phyloP scores from a whole-genome alignment of 2,113 vertebrate genomes.

The Bambusicola thoracicus region DNA sequence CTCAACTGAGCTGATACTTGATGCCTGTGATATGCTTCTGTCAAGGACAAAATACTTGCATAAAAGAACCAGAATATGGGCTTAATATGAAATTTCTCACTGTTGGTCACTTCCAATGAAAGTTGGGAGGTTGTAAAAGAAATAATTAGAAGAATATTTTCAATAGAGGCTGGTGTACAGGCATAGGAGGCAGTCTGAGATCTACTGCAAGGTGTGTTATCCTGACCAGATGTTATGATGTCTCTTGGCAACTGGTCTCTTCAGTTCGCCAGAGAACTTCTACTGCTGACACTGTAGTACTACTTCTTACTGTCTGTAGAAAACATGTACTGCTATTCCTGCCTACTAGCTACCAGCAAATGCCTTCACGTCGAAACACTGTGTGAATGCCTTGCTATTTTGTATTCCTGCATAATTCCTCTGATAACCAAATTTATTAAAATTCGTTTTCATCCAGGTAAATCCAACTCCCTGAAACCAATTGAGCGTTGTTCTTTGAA shows the following conservation, averaged over 20 bases:
- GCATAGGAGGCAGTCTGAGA: neutral
- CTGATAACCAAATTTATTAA: conserved; percentile 44
- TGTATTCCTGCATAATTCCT: neutral
- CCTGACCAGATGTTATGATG: neutral
- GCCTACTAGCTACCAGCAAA: neutral
- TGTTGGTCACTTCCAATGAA: neutral
- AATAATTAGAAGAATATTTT: neutral
- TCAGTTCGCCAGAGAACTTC: neutral
- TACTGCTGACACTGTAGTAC: neutral
- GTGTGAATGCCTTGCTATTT: neutral
- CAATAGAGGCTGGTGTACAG: neutral
- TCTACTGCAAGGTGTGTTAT: neutral
- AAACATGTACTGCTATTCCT: rapidly evolving
- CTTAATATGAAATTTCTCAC: neutral
- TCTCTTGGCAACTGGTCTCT: neutral
- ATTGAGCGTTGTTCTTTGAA: conserved; percentile 40
- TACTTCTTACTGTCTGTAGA: neutral
- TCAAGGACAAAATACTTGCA: neutral
- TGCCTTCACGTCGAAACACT: neutral
- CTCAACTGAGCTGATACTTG: neutral
- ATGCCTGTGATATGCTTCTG: neutral
- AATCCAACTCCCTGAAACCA: conserved; percentile 25
- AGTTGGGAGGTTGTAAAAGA: neutral
- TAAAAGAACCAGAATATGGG: neutral
- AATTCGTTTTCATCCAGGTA: conserved; percentile 45